Conservation (phyloP, 2,888 invertebrate genomes). For the Barypeithes pellucidus region DNA sequence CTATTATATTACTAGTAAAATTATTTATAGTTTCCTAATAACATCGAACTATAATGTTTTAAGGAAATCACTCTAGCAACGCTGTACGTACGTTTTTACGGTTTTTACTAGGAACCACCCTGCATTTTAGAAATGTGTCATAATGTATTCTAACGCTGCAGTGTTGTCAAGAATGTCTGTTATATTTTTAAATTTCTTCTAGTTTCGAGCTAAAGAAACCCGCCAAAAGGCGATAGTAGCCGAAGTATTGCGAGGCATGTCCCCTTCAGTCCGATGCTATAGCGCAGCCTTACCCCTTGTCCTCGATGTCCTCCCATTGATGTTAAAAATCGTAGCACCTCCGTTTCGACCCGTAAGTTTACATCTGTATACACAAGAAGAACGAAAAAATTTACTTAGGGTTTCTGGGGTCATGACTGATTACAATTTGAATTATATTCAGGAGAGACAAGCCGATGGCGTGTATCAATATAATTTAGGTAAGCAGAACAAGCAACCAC, state of each 20-base stretch:
- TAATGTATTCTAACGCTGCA: too few species aligned
- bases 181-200: slow-evolving; percentile 59
- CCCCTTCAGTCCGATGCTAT: slow-evolving; percentile 72
- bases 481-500: slow-evolving; percentile 57
- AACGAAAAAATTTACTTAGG: slow-evolving; percentile 79
- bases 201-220: slow-evolving; percentile 75
- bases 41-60: too few species aligned
- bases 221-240: slow-evolving; percentile 74
- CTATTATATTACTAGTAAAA: too few species aligned
- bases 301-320: slow-evolving; percentile 81
- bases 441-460: slow-evolving; percentile 85
- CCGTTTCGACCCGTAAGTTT: slow-evolving; percentile 80
- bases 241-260: slow-evolving; percentile 78
- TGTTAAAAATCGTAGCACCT: slow-evolving; percentile 83
- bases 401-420: slow-evolving; percentile 91
- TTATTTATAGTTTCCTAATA: too few species aligned
- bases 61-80: too few species aligned
- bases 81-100: too few species aligned
- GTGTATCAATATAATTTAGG: slow-evolving; percentile 77
- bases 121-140: too few species aligned
- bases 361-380: slow-evolving; percentile 83
- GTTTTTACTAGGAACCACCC: too few species aligned
- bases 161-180: too few species aligned
- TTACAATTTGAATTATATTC: slow-evolving; percentile 89
- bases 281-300: slow-evolving; percentile 71